These are phyloP conservation scores for Apogon talboti DNA, from an alignment of 2,797 vertebrate species.

Conservation along the genomic window DNA sequence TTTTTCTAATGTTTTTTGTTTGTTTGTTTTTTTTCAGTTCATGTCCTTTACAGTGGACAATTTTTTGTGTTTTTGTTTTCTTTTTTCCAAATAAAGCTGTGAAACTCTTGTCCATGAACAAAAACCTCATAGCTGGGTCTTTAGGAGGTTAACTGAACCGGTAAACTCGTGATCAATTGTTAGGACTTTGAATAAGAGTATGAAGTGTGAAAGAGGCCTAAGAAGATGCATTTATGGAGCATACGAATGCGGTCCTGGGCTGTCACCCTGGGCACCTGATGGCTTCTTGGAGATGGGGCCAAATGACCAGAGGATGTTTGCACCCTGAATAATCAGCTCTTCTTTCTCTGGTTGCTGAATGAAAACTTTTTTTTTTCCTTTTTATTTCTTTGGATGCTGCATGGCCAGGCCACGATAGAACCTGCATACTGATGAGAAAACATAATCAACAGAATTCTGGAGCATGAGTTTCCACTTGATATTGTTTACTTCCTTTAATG, in stretches of 20 bases:
- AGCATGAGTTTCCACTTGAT: constrained; percentile 79
- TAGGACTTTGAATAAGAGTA: no score
- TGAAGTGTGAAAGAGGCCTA: background rate
- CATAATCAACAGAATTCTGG: constrained; percentile 42
- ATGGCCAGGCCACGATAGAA: constrained; percentile 73
- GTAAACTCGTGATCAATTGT: no score
- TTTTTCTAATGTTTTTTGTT: no score
- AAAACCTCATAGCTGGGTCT: no score
- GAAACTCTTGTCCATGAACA: no score
- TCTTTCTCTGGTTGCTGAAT: constrained; percentile 51
- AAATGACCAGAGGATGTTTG: constrained; percentile 37
- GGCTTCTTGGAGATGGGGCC: constrained; percentile 35
- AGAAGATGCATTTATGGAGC: constrained; percentile 44
- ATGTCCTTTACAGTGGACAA: no score
- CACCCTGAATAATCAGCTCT: constrained; percentile 31
- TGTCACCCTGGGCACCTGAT: constrained; percentile 34
- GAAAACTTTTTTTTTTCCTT: constrained; percentile 19
- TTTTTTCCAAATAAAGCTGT: no score
- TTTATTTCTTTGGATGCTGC: constrained; percentile 75
- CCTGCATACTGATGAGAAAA: constrained; percentile 53
- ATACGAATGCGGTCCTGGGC: constrained; percentile 48
- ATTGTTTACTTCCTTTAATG: constrained; percentile 71
- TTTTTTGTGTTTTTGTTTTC: no score
- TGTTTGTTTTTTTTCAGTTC: no score
- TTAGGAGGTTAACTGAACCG: no score